Evolutionary conservation across 2,113 vertebrate species (phyloP).

Genomic region (Nycticorax nycticorax): DNA sequence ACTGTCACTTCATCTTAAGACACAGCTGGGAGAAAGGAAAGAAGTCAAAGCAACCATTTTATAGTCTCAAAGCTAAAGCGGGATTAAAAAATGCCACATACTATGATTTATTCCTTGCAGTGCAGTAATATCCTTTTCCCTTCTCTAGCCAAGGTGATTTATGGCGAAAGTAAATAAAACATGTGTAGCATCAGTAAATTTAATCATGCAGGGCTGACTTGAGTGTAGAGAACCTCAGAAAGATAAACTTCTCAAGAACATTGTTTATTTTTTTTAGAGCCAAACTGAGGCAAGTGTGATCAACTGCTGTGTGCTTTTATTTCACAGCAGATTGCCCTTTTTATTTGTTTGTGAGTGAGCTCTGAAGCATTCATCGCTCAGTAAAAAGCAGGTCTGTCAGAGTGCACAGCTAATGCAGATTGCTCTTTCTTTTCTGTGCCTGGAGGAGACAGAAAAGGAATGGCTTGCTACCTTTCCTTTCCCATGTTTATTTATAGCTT

Average conservation of each 20-base stretch:
- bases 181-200: not conserved
- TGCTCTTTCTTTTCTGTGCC: not conserved
- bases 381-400: not conserved
- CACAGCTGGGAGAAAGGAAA: not conserved
- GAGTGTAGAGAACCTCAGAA: not conserved
- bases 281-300: not conserved
- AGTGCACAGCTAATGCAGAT: not conserved
- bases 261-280: not conserved
- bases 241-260: not conserved
- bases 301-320: not conserved
- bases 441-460: not conserved
- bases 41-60: not conserved
- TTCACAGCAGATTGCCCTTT: not conserved
- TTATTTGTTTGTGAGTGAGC: not conserved
- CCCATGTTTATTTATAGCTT: not conserved
- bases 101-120: not conserved
- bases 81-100: not conserved
- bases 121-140: not conserved
- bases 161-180: not conserved
- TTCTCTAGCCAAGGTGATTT: not conserved
- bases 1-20: not conserved
- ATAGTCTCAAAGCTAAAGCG: not conserved
- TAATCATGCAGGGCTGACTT: not conserved
- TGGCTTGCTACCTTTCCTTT: not conserved
- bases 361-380: not conserved